Evolutionary conservation across 2,797 vertebrate species (phyloP).

Genomic region (Neosilurus mollespiculum): DNA sequence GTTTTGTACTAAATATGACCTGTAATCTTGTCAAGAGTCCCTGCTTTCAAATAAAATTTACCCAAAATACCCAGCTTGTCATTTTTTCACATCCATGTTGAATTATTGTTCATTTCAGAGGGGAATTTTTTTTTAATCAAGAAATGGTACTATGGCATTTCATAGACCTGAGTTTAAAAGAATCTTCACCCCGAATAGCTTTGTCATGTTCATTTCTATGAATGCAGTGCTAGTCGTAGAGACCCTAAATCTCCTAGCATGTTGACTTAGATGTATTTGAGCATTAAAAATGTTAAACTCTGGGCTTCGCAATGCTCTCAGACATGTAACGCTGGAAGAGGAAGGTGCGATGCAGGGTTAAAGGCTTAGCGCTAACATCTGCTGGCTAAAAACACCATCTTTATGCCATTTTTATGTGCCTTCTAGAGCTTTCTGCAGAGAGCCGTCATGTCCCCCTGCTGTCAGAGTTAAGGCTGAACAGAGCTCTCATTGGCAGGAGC

Average conservation of each 20-base stretch:
- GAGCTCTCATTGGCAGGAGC: slow-evolving; percentile 68
- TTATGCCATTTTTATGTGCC: not conserved
- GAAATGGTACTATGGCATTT: not conserved
- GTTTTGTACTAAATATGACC: not conserved
- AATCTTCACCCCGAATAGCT: no score
- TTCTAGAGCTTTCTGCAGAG: slow-evolving; percentile 21
- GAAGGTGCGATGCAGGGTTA: slow-evolving; percentile 6
- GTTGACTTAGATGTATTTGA: slow-evolving; percentile 10
- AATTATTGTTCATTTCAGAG: not conserved
- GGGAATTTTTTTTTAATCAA: no score
- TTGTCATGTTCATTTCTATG: not conserved
- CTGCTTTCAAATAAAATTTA: not conserved
- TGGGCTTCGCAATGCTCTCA: not conserved
- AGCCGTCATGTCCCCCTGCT: slow-evolving; percentile 63
- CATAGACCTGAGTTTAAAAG: not conserved
- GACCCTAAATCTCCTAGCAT: not conserved
- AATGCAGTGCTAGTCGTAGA: not conserved
- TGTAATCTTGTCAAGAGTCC: not conserved
- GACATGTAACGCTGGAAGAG: not conserved
- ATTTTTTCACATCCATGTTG: not conserved
- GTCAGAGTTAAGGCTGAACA: slow-evolving; percentile 76
- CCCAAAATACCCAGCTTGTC: not conserved
- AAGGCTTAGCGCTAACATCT: slow-evolving; percentile 14
- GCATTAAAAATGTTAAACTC: not conserved
- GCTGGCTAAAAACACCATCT: slow-evolving; percentile 19